Percentiles rank a stretch among this genome's conserved stretches.
Conservation (phyloP, 2,888 invertebrate species). For the Brassicogethes aeneus region DNA sequence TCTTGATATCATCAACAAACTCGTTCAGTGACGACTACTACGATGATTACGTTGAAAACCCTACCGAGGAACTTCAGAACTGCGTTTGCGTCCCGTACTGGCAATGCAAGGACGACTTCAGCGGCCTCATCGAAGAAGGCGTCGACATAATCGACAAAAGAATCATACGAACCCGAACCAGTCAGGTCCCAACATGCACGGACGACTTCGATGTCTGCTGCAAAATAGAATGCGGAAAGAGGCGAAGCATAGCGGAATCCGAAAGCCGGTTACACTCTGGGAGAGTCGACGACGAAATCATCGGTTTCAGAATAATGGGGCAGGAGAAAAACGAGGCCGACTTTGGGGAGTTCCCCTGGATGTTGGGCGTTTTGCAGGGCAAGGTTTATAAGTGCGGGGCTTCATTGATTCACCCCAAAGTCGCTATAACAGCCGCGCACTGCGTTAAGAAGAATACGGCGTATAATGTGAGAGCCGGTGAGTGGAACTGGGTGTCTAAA, state of each 20-base stretch:
- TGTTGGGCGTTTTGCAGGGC: conserved; percentile 31
- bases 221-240: conserved; percentile 30
- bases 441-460: conserved; percentile 4
- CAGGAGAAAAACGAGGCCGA: conserved; percentile 21
- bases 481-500: conserved; percentile 3
- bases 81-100: conserved; percentile 36
- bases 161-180: too few relatives aligned
- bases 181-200: conserved; percentile 21
- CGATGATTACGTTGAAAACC: too few relatives aligned
- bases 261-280: neutral
- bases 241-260: conserved; percentile 11
- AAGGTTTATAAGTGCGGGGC: conserved; percentile 17
- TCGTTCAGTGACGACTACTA: too few relatives aligned
- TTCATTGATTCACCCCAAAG: conserved; percentile 22
- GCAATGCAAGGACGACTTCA: conserved; percentile 34
- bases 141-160: conserved; percentile 25
- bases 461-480: neutral
- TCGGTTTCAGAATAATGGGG: conserved; percentile 20
- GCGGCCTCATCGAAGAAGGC: conserved; percentile 28
- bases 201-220: conserved; percentile 33
- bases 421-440: conserved; percentile 23
- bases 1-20: too few relatives aligned
- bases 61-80: too few relatives aligned
- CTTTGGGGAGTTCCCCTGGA: conserved; percentile 38
- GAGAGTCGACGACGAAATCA: conserved; percentile 5